Base-by-base conservation (phyloP, 1,140 invertebrate genomes). In the Cherax quadricarinatus region DNA sequence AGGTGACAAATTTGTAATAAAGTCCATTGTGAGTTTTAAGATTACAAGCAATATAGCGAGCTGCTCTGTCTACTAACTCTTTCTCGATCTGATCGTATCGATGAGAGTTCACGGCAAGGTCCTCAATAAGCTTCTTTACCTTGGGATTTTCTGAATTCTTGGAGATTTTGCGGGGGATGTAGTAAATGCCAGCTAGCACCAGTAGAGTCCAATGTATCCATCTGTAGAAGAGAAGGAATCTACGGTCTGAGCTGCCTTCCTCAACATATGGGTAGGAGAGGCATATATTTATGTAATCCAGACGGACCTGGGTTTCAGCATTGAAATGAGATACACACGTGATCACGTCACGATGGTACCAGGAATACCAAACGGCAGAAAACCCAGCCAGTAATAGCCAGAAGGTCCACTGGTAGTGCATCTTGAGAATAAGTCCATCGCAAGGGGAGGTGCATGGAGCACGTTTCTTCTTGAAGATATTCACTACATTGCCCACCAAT, bases 361-460 rank as follows among this genome's bases (percentile, higher is more conserved):
- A 92, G 53, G 91, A 92, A 70, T 92, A 92, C 91, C 91, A 92
- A 9, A 92, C 91, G 12, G 86, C n/a, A 48, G 91, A 92, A 85
- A 92, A 92, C n/a, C 91, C 91, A 84, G 91, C 91, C 12, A 92
- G 91, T 70, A 92, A 85, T 53, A 92, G 85, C 91, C 91, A 92
- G 86, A 92, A 92, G 80, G 91, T 92, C 91, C 91, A 92, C 70
- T 92, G 91, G 81, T 92, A 92, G 82, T 92, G 91, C 91, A 92
- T 92, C 91, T 92, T 92, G 85, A 92, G 85, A 70, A 92, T 75
- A 75, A 92, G 86, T 73, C 91, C 91, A 84, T 92, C 91, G 60
- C 91, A 92, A 49, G 91, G 91, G 82, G 91, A 87, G 51, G 91
- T 92, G 86, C 91, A 92, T 51, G 86, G 86, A 18, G 86, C 91